Percentiles rank a stretch among this genome's conserved stretches.
Evolutionary conservation across 1,140 invertebrate species (phyloP).

Genomic region (Calephelis nemesis): DNA sequence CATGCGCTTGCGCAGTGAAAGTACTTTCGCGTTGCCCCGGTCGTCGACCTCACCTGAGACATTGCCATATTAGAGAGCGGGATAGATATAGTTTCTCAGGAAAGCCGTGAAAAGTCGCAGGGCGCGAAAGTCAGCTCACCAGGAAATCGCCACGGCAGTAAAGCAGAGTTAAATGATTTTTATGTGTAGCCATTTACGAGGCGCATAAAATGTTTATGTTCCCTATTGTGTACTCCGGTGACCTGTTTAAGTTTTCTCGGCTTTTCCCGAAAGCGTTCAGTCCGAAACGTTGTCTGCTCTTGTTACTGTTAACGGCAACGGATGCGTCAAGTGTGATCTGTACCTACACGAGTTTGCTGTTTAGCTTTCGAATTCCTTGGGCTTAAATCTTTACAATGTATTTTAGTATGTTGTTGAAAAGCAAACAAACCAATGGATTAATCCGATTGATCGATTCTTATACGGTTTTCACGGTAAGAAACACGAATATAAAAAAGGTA

Average conservation of each 20-base stretch:
- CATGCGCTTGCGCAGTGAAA: constrained; percentile 70
- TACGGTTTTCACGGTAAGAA: too few species aligned
- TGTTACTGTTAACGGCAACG: constrained; percentile 5
- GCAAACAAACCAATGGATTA: too few species aligned
- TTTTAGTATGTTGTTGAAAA: too few species aligned
- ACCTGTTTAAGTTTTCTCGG: constrained; percentile 39
- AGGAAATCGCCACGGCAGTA: constrained; percentile 62
- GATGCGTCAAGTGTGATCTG: too few species aligned
- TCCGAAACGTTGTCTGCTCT: constrained; percentile 23
- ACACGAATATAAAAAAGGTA: too few species aligned
- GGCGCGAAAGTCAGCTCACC: constrained; percentile 65
- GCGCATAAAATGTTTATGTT: constrained; percentile 54
- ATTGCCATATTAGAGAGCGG: constrained; percentile 41
- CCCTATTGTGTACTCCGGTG: constrained; percentile 32
- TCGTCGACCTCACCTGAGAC: constrained; percentile 60
- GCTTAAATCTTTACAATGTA: too few species aligned
- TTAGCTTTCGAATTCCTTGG: too few species aligned
- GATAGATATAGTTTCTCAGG: constrained; percentile 56
- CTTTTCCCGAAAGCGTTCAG: constrained; percentile 35
- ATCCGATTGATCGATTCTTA: too few species aligned
- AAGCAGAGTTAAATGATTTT: constrained; percentile 55
- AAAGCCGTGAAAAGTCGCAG: constrained; percentile 59
- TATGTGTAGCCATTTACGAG: constrained; percentile 54
- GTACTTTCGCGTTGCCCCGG: constrained; percentile 74
- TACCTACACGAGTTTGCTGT: too few species aligned